These are phyloP conservation scores for Coleophora deauratella DNA, from an alignment of 2,888 invertebrate species.

Conservation along the genomic window DNA sequence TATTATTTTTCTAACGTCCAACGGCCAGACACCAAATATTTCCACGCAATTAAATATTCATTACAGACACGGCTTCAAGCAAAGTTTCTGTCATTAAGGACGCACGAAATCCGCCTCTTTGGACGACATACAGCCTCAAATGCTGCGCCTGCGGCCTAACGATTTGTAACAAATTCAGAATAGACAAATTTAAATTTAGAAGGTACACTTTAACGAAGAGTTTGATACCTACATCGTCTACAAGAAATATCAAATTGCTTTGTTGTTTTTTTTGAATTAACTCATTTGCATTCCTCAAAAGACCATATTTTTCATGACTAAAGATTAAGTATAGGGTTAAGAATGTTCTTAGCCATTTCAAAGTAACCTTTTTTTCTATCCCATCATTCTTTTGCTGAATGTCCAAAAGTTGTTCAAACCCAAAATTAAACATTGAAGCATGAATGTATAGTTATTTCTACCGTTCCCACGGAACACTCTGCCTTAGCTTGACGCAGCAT, in stretches of 20 bases:
- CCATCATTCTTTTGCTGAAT: conserved; percentile 9
- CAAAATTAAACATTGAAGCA: conserved; percentile 7
- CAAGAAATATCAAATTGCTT: too few relatives aligned
- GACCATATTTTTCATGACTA: too few relatives aligned
- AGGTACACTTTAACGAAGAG: too few relatives aligned
- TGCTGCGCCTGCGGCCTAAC: conserved; percentile 22
- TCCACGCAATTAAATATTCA: conserved; percentile 68
- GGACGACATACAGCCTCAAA: conserved; percentile 26
- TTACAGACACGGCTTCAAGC: conserved; percentile 35
- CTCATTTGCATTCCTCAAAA: too few relatives aligned
- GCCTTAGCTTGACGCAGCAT: conserved; percentile 30
- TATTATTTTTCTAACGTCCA: background rate
- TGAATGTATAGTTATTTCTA: conserved; percentile 1
- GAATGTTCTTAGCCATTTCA: too few relatives aligned
- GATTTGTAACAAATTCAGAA: conserved; percentile 14
- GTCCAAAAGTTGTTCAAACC: background rate
- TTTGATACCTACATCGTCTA: too few relatives aligned
- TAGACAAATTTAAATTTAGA: too few relatives aligned
- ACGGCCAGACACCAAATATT: conserved; percentile 28
- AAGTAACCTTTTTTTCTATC: background rate
- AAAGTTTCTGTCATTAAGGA: conserved; percentile 54
- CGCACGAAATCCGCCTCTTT: conserved; percentile 35
- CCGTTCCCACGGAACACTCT: conserved; percentile 30
- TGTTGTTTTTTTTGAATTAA: too few relatives aligned
- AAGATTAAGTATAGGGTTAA: too few relatives aligned